Conservation (phyloP, 2,888 invertebrate species). For the Orthosia gracilis region DNA sequence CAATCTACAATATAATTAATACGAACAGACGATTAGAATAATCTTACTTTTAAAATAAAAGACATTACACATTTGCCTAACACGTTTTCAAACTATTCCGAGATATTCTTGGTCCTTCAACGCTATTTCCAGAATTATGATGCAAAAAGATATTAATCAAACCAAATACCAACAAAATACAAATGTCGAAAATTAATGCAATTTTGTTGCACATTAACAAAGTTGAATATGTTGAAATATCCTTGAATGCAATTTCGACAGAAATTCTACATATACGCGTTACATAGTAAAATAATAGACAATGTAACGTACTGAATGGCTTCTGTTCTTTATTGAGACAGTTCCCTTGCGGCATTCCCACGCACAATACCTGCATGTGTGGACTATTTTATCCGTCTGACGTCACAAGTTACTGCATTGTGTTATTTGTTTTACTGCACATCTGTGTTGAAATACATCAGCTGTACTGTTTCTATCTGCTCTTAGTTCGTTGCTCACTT, state of each 20-base stretch:
- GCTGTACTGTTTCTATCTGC: constrained; percentile 57
- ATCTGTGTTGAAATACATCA: constrained; percentile 72
- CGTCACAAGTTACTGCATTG: constrained; percentile 76
- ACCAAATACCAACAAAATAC: constrained; percentile 7
- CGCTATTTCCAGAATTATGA: constrained; percentile 1
- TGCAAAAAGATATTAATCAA: constrained; percentile 15
- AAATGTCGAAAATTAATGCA: constrained; percentile 45
- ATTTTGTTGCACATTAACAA: constrained; percentile 30
- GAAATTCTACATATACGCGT: constrained; percentile 40
- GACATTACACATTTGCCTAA: not conserved
- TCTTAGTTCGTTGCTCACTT: constrained; percentile 17
- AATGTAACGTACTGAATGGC: constrained; percentile 47
- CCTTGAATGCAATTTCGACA: constrained; percentile 61
- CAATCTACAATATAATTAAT: constrained; percentile 35
- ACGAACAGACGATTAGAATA: constrained; percentile 24
- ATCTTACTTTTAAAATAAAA: not conserved
- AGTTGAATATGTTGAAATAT: constrained; percentile 50
- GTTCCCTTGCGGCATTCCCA: constrained; percentile 74
- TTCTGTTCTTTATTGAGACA: constrained; percentile 53
- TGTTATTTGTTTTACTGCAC: constrained; percentile 76
- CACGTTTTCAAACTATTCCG: constrained; percentile 8
- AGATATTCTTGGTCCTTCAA: not conserved
- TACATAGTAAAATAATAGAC: constrained; percentile 56
- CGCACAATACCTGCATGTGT: constrained; percentile 81
- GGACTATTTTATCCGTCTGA: constrained; percentile 75